Base-by-base conservation (phyloP, 2,888 invertebrate species). In the Philaethria dido region DNA sequence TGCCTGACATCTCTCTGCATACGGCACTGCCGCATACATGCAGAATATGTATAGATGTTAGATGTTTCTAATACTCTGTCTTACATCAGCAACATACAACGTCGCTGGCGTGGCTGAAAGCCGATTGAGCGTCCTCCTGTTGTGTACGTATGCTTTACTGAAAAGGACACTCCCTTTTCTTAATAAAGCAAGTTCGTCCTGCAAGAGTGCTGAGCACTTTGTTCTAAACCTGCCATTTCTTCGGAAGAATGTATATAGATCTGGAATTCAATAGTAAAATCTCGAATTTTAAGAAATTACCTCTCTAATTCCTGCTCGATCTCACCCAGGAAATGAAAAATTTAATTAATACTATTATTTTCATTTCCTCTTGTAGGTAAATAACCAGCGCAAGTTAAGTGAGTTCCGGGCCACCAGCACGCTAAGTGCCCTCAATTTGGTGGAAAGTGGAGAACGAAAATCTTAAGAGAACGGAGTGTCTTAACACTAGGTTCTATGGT, bases 111-210 rank as follows among this genome's bases (percentile, higher is more conserved):
- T 13, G 93, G 93, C 83, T 1, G 93, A 93, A 9, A 97, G 85
- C 75, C 96, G 96, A 0, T n/a, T 94, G 90, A 0, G 96, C 96
- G 78, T 96, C 96, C 66, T 94, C 94, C 94, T 0, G 96, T 96
- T 0, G 96, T 96, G 80, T 96, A 96, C 0, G 96, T 96, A 79
- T 95, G 95, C 77, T 96, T 96, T 25, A 96, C 95, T 0, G 95
- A 95, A 79, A 96, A 95, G 0, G 93, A 93, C 0, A 95, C 93
- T 74, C n/a, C n/a, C n/a, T 93, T 93, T 71, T 93, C 92, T 1
- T n/a, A n/a, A n/a, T n/a, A n/a, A n/a, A n/a, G n/a, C n/a, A n/a
- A n/a, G n/a, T n/a, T n/a, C n/a, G n/a, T n/a, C n/a, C n/a, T n/a
- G n/a, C 96, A 96, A 1, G 94, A 88, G 72, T 95, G 95, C 77